Base-by-base conservation (phyloP, 2,797 vertebrate species). In the Oophaga sylvatica region DNA sequence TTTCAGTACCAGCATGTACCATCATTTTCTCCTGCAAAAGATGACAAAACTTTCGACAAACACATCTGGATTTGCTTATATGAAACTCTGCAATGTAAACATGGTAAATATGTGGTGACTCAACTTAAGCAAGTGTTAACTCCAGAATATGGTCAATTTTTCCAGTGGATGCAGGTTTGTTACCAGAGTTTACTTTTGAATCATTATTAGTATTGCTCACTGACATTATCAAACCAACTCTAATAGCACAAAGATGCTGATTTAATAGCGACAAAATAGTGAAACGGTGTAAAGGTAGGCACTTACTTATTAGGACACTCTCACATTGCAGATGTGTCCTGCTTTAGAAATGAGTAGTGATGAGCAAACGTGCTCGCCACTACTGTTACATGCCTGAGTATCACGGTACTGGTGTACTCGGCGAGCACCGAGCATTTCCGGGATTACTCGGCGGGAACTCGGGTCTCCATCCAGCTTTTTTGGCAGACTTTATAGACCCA, bases 1-100 rank as follows among this genome's bases (percentile, higher is more conserved):
- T 68, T 35, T 73, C 59, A 6, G 81, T 82, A 82, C 81, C 81
- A 82, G 65, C 53, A 57, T 15, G 48, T 57, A 68, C 63, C 63
- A 82, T 68, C n/a, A 70, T 53, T 31, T 70, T 56, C 15, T 56
- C 15, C 45, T 19, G 9, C 17, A 70, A 73, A 35, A 53, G 19
- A 81, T 82, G 15, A 70, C 48, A 82, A 20, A 56, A 56, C 63
- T 48, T 9, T 48, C 62, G 70, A 31, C 48, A 68, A 68, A 75
- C 48, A 82, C 15, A 48, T 82, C 60, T 81, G 79, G 20, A 8
- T 13, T 17, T 41, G 26, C 31, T 35, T 71, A 17, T 71, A 12
- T 71, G 31, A 71, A 71, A 71, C 16, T 35, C 29, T 19, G 31
- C 68, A 35, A 71, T 35, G 68, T 71, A 71, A 71, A 71, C 29